Base-by-base conservation (phyloP, 2,113 vertebrate genomes). In the Vanacampus margaritifer region DNA sequence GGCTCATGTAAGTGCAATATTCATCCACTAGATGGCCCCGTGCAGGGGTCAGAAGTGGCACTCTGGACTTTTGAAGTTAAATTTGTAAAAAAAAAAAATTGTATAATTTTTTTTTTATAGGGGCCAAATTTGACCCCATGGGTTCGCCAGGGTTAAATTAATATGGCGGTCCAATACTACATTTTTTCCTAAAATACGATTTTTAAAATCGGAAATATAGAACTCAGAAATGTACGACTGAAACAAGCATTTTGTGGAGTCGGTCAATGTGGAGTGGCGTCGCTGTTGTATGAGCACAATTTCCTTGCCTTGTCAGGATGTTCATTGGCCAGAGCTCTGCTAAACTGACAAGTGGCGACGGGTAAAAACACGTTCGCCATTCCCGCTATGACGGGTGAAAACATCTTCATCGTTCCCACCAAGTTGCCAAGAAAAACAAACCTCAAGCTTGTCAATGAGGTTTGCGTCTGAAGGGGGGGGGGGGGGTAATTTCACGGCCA, bases 401-500 rank as follows among this genome's bases (percentile, higher is more conserved):
- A n/a, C 48, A 10, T 21, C 21, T 7, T 28, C 26, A 57, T 37
- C 51, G 50, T 58, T 58, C 24, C 64, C 36, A 66, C 64, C 35
- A 37, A 21, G 58, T 17, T 71, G 67, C 79, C 75, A 84, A 68
- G 46, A 77, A 79, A 85, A 71, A 23, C 62, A 57, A 68, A 78
- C 53, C 39, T 14, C 63, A 37, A 69, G 32, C 71, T 54, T 67
- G 65, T 59, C 69, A 70, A 73, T 48, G 61, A 69, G 26, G n/a
- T 58, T 66, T 36, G 59, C 75, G 79, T 53, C 61, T n/a, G 50
- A 64, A 57, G 32, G n/a, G 35, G 0, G 12, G n/a, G 16, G 3
- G 3, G 24, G 37, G 64, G 56, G 65, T 3, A 75, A 13, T 68
- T 71, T 11, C 36, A 62, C 21, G 11, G 35, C n/a, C 36, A 41